A percentile compares a stretch with the other conserved stretches of the same genome.
These are phyloP conservation scores for Brenthis daphne DNA, from an alignment of 2,888 invertebrate genomes.

Conservation along the genomic window DNA sequence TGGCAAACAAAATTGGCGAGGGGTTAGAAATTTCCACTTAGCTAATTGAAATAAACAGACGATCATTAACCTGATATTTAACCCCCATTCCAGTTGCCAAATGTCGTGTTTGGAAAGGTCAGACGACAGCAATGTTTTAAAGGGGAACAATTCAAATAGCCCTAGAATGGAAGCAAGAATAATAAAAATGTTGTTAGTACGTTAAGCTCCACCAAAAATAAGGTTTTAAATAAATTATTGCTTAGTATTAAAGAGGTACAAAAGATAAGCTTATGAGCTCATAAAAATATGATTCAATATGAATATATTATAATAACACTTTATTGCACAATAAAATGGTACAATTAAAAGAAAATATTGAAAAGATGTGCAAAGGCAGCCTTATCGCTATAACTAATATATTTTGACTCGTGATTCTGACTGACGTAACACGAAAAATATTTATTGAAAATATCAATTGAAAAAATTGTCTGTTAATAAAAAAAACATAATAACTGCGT, in stretches of 20 bases:
- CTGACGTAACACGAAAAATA: too few relatives aligned
- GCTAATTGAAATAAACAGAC: conserved; percentile 37
- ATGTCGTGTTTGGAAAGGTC: conserved; percentile 38
- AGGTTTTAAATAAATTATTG: not conserved
- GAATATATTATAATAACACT: too few relatives aligned
- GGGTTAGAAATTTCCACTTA: conserved; percentile 34
- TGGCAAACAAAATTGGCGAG: conserved; percentile 8
- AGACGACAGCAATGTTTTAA: conserved; percentile 29
- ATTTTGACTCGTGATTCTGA: too few relatives aligned
- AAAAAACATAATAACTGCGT: too few relatives aligned
- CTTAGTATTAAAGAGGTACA: not conserved
- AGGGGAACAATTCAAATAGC: conserved; percentile 30
- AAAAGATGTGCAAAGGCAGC: too few relatives aligned
- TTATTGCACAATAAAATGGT: too few relatives aligned
- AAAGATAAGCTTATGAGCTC: not conserved
- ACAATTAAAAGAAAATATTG: too few relatives aligned
- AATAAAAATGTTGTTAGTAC: conserved; percentile 5
- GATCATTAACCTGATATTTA: conserved; percentile 40
- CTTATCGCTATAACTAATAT: too few relatives aligned
- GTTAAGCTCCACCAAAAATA: conserved; percentile 3
- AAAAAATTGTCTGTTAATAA: too few relatives aligned
- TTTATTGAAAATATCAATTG: too few relatives aligned
- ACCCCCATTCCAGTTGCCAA: conserved; percentile 37
- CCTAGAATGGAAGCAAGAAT: conserved; percentile 17
- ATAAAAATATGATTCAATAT: too few relatives aligned